Base-by-base conservation (phyloP, 2,113 vertebrate genomes). In the Cromileptes altivelis region DNA sequence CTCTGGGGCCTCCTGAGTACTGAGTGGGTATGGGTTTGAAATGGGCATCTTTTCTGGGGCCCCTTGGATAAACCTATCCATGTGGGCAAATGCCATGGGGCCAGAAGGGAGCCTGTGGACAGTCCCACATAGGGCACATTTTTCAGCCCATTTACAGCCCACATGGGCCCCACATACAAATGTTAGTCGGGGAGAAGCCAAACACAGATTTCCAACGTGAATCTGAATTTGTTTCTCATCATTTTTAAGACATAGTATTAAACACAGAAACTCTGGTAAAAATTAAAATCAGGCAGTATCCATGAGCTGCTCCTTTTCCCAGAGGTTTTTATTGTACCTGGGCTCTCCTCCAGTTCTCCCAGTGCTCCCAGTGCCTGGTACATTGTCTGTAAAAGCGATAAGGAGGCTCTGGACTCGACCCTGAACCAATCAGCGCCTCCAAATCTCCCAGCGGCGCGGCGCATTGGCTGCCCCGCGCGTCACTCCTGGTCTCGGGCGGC, bases 401-500 rank as follows among this genome's bases (percentile, higher is more conserved):
- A 19, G 45, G 33, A 47, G 56, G 2, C 52, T 49, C 57, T 62
- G 21, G 25, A 76, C 30, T 47, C 40, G 40, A 18, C 58, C 2
- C 56, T 77, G 86, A 80, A 42, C 89, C 91, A 77, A 88, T 87
- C 78, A 57, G 14, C 10, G 25, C 37, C 40, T 49, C 45, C 60
- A 50, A 45, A 49, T 64, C 30, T 70, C 55, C 6, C 40, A 2
- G 21, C 18, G 9, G 21, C 4, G 2, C 25, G 4, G 73, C 79
- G 17, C 67, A 95, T 95, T 93, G 94, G 94, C 21, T 55, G 33
- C 13, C 0, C 4, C 5, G 33, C 40, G 25, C 70, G 86, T 94
- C 94, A 81, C 6, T 95, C 92, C 88, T 3, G 60, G 4, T 70
- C 47, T 30, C 9, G 71, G 78, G 69, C 70, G 75, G 84, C 49